Evolutionary conservation across 1,140 invertebrate genomes (phyloP).

Genomic region (Cataglyphis hispanica): DNA sequence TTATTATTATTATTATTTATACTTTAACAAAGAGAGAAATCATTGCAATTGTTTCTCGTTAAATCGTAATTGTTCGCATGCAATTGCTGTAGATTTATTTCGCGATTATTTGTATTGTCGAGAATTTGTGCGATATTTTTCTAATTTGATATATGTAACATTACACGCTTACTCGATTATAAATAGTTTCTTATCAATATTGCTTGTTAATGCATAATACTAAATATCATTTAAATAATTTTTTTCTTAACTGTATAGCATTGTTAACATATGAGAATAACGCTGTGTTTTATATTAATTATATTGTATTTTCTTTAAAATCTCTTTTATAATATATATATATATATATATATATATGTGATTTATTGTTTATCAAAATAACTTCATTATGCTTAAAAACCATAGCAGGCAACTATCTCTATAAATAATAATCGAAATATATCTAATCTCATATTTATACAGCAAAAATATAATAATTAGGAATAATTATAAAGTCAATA

Average conservation of each 20-base stretch:
- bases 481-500: constrained; percentile 55
- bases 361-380: neutral
- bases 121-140: neutral
- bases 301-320: constrained; percentile 21
- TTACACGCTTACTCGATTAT: constrained; percentile 6
- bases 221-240: constrained; percentile 9
- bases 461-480: constrained; percentile 22
- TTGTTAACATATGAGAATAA: constrained; percentile 10
- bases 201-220: constrained; percentile 16
- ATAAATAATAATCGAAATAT: constrained; percentile 40
- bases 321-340: constrained; percentile 20
- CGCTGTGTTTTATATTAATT: neutral
- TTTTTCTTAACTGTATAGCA: constrained; percentile 25
- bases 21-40: neutral
- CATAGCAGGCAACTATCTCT: constrained; percentile 35
- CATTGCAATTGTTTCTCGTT: constrained; percentile 9
- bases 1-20: neutral
- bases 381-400: constrained; percentile 24
- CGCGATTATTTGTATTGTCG: neutral
- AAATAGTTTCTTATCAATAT: constrained; percentile 18
- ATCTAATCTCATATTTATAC: constrained; percentile 30
- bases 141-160: neutral
- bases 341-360: too few relatives aligned
- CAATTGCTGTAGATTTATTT: neutral
- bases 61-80: constrained; percentile 39